Conservation (phyloP, 1,140 invertebrate species). For the Hyles vespertilio region DNA sequence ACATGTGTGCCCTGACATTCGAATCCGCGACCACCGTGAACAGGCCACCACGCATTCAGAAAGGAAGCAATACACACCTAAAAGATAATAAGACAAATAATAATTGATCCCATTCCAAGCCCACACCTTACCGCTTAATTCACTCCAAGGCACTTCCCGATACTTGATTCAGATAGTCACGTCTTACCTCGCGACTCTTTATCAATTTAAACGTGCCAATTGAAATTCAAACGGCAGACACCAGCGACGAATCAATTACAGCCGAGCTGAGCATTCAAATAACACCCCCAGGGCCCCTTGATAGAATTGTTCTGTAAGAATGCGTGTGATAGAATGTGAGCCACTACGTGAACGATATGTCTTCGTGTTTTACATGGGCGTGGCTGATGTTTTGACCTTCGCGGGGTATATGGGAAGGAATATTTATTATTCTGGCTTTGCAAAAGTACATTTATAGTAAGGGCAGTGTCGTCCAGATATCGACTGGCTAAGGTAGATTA, state of each 20-base stretch:
- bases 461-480: no score
- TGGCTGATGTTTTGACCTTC: no score
- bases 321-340: conserved; percentile 65
- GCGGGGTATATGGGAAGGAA: no score
- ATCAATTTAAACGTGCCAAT: conserved; percentile 63
- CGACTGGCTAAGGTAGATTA: no score
- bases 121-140: neutral
- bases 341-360: conserved; percentile 34
- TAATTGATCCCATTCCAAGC: neutral
- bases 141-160: no score
- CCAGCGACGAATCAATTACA: conserved; percentile 63
- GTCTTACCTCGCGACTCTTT: conserved; percentile 35
- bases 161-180: conserved; percentile 17
- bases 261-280: conserved; percentile 52
- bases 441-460: no score
- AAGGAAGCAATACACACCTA: no score
- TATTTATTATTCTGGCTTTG: no score
- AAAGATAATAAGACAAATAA: no score
- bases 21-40: no score
- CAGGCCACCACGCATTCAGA: no score
- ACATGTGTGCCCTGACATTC: no score
- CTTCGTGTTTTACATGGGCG: conserved; percentile 18
- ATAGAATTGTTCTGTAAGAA: conserved; percentile 66
- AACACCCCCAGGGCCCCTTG: conserved; percentile 34
- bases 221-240: conserved; percentile 57